phyloP scores from a whole-genome alignment of 1,140 invertebrate genomes.

The Cydia strobilella region DNA sequence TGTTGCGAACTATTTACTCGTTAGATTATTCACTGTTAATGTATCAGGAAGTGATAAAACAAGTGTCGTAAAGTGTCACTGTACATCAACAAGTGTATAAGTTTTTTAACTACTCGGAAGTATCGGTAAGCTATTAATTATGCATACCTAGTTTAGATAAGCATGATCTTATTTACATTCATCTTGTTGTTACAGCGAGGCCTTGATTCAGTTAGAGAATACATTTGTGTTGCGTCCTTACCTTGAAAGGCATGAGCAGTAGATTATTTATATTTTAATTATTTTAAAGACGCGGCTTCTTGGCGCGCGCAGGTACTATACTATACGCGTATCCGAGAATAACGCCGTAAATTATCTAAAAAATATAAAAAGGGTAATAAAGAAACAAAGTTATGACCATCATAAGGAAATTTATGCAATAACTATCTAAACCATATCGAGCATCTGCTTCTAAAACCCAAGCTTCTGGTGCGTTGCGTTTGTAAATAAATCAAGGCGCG shows the following conservation, averaged over 20 bases:
- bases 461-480: background rate
- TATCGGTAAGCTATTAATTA: slow-evolving; percentile 11
- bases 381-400: slow-evolving; percentile 9
- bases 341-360: slow-evolving; percentile 15
- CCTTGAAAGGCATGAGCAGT: slow-evolving; percentile 67
- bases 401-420: slow-evolving; percentile 20
- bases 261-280: slow-evolving; percentile 59
- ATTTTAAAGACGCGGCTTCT: slow-evolving; percentile 43
- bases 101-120: slow-evolving; percentile 19
- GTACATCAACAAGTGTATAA: background rate
- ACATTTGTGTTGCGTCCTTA: slow-evolving; percentile 71
- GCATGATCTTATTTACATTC: slow-evolving; percentile 7
- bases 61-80: background rate
- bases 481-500: slow-evolving; percentile 3
- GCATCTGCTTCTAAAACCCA: background rate
- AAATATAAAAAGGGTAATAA: slow-evolving; percentile 5
- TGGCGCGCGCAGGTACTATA: slow-evolving; percentile 19
- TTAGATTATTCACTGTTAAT: background rate
- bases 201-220: slow-evolving; percentile 74
- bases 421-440: slow-evolving; percentile 1
- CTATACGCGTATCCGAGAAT: slow-evolving; percentile 1
- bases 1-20: background rate
- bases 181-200: slow-evolving; percentile 37
- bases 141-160: slow-evolving; percentile 19
- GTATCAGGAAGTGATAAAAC: background rate